These are phyloP conservation scores for Diabrotica virgifera DNA, from an alignment of 1,140 invertebrate species.

Conservation along the genomic window DNA sequence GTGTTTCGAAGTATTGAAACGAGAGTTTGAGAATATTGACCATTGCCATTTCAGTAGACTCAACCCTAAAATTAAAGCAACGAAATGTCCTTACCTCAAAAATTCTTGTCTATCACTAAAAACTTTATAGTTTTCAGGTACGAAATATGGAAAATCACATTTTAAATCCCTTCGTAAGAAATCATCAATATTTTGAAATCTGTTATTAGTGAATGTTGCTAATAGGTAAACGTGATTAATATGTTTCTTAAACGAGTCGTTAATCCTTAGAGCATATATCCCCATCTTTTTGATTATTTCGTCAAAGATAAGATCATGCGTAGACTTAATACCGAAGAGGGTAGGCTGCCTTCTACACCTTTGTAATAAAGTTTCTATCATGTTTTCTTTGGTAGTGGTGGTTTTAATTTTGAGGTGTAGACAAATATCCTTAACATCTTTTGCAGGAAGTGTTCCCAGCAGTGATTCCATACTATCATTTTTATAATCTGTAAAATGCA, in stretches of 20 bases:
- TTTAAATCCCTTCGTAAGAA: constrained; percentile 13
- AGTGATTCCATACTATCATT: not conserved
- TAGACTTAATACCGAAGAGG: not conserved
- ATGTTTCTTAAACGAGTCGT: constrained; percentile 7
- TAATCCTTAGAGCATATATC: constrained; percentile 9
- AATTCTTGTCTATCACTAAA: constrained; percentile 24
- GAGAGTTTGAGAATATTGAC: no score
- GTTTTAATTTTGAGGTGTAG: constrained; percentile 4
- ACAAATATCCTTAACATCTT: not conserved
- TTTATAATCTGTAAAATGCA: not conserved
- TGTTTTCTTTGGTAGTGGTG: constrained; percentile 12
- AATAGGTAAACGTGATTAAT: constrained; percentile 24
- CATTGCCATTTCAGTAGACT: no score
- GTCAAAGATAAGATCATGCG: constrained; percentile 11
- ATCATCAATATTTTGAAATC: constrained; percentile 20
- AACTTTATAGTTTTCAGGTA: constrained; percentile 14
- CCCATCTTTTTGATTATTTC: constrained; percentile 22
- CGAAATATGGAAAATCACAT: constrained; percentile 19
- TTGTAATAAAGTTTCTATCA: constrained; percentile 8
- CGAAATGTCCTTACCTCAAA: constrained; percentile 14
- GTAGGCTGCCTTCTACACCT: constrained; percentile 8
- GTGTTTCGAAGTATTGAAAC: no score
- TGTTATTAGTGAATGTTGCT: constrained; percentile 25
- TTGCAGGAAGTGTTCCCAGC: not conserved
- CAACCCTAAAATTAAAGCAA: no score